A percentile compares a stretch with the other conserved stretches of the same genome.
phyloP scores from a whole-genome alignment of 2,113 vertebrate species.

The Oophaga pumilio region DNA sequence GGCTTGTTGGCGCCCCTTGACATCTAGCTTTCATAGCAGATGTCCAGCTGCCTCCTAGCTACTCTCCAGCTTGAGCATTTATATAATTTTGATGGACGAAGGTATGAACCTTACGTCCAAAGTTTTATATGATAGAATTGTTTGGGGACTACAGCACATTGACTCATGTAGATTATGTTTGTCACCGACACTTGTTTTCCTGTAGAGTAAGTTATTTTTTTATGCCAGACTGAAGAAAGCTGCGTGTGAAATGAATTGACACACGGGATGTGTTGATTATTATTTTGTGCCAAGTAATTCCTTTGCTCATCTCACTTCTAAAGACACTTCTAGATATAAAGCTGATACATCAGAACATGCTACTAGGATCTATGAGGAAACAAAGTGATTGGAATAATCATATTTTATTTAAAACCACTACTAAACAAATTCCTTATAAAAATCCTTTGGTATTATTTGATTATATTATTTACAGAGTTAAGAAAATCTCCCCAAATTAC shows the following conservation, averaged over 20 bases:
- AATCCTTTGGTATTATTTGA: background rate
- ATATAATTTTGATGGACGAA: background rate
- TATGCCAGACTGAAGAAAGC: slow-evolving; percentile 12
- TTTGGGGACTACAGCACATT: background rate
- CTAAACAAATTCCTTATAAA: background rate
- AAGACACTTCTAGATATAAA: background rate
- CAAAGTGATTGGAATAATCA: background rate
- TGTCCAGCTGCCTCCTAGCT: background rate
- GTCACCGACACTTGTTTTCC: slow-evolving; percentile 34
- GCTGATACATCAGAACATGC: background rate
- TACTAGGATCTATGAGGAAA: background rate
- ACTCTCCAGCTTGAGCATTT: background rate
- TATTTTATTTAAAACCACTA: background rate
- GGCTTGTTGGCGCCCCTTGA: background rate
- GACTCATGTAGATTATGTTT: slow-evolving; percentile 20
- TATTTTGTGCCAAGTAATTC: slow-evolving; percentile 40
- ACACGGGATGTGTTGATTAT: slow-evolving; percentile 41
- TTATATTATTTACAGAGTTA: background rate
- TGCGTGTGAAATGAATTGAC: slow-evolving; percentile 28
- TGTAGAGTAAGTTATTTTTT: slow-evolving; percentile 37
- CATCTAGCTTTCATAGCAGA: background rate
- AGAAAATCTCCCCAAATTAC: too few species aligned
- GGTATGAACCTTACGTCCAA: background rate
- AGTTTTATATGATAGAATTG: background rate
- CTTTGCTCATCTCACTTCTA: slow-evolving; percentile 30